A percentile compares a stretch with the other conserved stretches of the same genome.
phyloP scores from a whole-genome alignment of 2,113 vertebrate species.

The Aix galericulata region DNA sequence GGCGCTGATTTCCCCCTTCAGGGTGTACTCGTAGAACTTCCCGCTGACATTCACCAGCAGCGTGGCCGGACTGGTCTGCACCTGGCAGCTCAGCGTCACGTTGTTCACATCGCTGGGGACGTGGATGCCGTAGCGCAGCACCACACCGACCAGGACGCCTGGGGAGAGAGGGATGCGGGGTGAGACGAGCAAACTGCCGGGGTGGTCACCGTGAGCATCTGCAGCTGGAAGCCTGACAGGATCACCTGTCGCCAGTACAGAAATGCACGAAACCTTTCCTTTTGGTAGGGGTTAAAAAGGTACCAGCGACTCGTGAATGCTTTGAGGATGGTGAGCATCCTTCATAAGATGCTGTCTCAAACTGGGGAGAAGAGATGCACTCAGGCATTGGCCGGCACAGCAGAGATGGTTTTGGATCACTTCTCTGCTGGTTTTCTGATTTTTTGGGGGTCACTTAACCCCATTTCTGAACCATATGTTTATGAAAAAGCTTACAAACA shows the following conservation, averaged over 20 bases:
- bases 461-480: slow-evolving; percentile 23
- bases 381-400: not conserved
- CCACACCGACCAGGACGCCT: slow-evolving; percentile 92
- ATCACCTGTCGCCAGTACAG: not conserved
- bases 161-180: not conserved
- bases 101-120: slow-evolving; percentile 89
- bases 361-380: not conserved
- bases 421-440: not conserved
- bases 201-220: accelerated
- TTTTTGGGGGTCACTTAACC: not conserved
- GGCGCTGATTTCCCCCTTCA: slow-evolving; percentile 90
- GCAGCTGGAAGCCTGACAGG: not conserved
- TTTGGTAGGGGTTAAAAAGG: not conserved
- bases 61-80: slow-evolving; percentile 90
- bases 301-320: accelerated
- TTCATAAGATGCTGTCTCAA: not conserved
- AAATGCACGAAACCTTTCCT: not conserved
- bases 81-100: slow-evolving; percentile 87
- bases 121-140: slow-evolving; percentile 93
- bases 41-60: slow-evolving; percentile 94
- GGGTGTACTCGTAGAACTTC: slow-evolving; percentile 94
- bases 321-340: not conserved
- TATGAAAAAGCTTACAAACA: not conserved
- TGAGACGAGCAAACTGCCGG: not conserved
- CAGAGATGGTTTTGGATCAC: not conserved